phyloP scores from a whole-genome alignment of 2,888 invertebrate species.

The Heliconius erato region DNA sequence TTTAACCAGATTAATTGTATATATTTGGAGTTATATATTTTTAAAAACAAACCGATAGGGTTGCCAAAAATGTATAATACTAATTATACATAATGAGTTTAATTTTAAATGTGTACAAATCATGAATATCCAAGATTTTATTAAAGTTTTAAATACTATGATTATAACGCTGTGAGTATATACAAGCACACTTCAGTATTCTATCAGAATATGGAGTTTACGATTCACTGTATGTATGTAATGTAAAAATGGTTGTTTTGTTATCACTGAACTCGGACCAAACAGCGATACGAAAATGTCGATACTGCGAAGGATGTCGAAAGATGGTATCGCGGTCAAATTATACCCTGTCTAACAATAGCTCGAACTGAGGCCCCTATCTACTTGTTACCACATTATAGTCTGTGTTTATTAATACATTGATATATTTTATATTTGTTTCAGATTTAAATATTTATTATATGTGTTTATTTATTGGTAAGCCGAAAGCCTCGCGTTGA shows the following conservation, averaged over 20 bases:
- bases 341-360: conserved; percentile 72
- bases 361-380: conserved; percentile 19
- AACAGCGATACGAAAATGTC: conserved; percentile 79
- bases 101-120: no score
- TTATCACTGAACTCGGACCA: conserved; percentile 65
- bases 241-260: conserved; percentile 58
- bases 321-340: conserved; percentile 82
- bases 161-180: background rate
- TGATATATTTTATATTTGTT: background rate
- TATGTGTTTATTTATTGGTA: no score
- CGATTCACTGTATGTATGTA: conserved; percentile 25
- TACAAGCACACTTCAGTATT: background rate
- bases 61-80: no score
- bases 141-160: background rate
- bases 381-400: background rate
- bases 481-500: no score
- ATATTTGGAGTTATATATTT: no score
- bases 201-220: background rate
- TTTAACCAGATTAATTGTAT: no score
- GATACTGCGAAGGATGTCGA: conserved; percentile 76
- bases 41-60: no score
- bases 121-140: background rate
- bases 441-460: background rate
- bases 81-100: no score
- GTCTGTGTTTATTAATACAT: background rate